Evolutionary conservation across 37 sponge, comb jelly and placozoan genomes (phyloP).

Genomic region (Hormiphora californensis): DNA sequence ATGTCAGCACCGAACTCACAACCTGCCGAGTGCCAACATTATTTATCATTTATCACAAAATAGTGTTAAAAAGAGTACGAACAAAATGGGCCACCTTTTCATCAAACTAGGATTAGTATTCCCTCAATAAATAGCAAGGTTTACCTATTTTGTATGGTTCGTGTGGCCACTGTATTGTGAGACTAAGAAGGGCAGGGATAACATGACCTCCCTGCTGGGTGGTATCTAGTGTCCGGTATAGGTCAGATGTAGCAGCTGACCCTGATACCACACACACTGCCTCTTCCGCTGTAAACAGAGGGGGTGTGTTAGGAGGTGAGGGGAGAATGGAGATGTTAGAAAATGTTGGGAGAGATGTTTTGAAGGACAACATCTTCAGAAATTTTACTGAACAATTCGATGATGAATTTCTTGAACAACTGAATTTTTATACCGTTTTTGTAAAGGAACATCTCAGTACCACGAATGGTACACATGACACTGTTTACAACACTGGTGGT

Average conservation of each 20-base stretch:
- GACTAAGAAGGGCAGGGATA: neutral
- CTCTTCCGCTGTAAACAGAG: conserved; percentile 9
- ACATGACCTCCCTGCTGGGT: neutral
- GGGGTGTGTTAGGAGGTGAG: neutral
- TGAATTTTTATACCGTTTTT: neutral
- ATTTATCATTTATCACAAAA: too few species aligned
- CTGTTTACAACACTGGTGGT: conserved; percentile 5
- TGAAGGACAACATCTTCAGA: neutral
- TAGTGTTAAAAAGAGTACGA: too few species aligned
- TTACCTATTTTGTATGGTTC: neutral
- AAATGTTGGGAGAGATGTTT: neutral
- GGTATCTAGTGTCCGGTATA: neutral
- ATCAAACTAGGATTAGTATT: too few species aligned
- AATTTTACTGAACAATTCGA: neutral
- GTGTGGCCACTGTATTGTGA: conserved; percentile 38
- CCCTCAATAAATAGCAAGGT: too few species aligned
- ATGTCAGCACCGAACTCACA: too few species aligned
- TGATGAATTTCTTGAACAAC: neutral
- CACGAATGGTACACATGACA: neutral
- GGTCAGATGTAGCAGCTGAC: neutral
- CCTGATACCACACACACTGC: conserved; percentile 36
- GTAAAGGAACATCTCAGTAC: conserved; percentile 38
- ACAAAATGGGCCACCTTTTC: too few species aligned
- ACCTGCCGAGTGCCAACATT: too few species aligned
- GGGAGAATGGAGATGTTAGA: neutral